These are phyloP conservation scores for Camponotus pennsylvanicus DNA, from an alignment of 1,140 invertebrate species.

Conservation along the genomic window DNA sequence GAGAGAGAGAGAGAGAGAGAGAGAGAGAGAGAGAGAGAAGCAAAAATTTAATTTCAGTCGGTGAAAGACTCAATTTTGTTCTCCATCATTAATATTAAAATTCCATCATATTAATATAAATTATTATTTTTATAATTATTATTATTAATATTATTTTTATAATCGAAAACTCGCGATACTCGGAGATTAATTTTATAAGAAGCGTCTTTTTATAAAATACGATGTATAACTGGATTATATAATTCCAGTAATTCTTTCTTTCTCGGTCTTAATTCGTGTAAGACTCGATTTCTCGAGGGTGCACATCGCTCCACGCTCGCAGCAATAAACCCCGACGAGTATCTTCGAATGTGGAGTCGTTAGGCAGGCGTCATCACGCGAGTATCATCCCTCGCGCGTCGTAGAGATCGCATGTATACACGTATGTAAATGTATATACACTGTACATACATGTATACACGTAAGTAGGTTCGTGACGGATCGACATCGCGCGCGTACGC, in stretches of 20 bases:
- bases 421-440: not conserved
- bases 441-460: no score
- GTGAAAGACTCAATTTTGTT: not conserved
- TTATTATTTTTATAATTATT: not conserved
- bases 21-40: not conserved
- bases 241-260: not conserved
- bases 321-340: not conserved
- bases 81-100: not conserved
- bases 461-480: slow-evolving; percentile 59
- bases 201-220: not conserved
- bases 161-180: not conserved
- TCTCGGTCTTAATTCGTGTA: not conserved
- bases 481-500: slow-evolving; percentile 62
- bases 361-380: slow-evolving; percentile 38
- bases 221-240: not conserved
- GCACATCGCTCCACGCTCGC: not conserved
- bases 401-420: not conserved
- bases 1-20: no score
- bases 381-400: slow-evolving; percentile 36
- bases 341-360: slow-evolving; percentile 9
- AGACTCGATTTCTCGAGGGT: slow-evolving; percentile 13
- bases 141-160: not conserved
- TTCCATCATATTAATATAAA: not conserved
- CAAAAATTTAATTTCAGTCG: not conserved
- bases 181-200: not conserved